phyloP scores from a whole-genome alignment of 2,888 invertebrate genomes.

The Nudaria mundana region DNA sequence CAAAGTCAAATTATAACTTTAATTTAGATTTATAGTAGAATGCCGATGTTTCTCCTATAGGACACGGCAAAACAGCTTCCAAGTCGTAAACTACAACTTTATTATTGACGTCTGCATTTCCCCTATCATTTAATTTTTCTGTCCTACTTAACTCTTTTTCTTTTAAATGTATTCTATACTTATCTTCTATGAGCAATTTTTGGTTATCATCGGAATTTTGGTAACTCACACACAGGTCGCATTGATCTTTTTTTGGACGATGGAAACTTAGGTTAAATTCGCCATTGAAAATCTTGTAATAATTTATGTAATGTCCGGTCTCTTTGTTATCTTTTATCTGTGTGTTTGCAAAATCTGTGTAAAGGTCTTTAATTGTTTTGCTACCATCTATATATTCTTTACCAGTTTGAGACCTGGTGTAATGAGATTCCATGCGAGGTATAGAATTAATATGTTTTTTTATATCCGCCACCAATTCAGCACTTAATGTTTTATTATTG shows the following conservation, averaged over 20 bases:
- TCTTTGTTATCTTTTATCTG: background rate
- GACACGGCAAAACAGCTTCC: constrained; percentile 10
- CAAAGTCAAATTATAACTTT: constrained; percentile 7
- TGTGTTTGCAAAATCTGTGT: too few relatives aligned
- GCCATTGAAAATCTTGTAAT: background rate
- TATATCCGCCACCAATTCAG: background rate
- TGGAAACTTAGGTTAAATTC: constrained; percentile 1
- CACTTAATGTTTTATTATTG: background rate
- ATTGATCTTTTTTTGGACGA: constrained; percentile 9
- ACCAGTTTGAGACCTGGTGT: background rate
- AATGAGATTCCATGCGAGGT: background rate
- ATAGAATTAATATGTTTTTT: background rate
- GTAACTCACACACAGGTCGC: constrained; percentile 7
- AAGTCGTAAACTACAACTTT: constrained; percentile 9
- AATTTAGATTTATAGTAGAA: constrained; percentile 12
- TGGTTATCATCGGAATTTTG: background rate
- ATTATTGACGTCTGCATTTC: background rate
- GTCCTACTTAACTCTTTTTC: constrained; percentile 8
- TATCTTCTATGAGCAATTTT: constrained; percentile 2
- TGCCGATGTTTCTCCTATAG: constrained; percentile 9
- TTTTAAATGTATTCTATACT: constrained; percentile 4
- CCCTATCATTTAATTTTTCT: constrained; percentile 6
- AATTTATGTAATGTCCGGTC: background rate
- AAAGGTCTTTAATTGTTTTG: background rate
- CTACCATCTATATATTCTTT: background rate